Percentiles rank a stretch among this genome's conserved stretches.
phyloP scores from a whole-genome alignment of 2,113 vertebrate genomes.

The Pogona vitticeps region DNA sequence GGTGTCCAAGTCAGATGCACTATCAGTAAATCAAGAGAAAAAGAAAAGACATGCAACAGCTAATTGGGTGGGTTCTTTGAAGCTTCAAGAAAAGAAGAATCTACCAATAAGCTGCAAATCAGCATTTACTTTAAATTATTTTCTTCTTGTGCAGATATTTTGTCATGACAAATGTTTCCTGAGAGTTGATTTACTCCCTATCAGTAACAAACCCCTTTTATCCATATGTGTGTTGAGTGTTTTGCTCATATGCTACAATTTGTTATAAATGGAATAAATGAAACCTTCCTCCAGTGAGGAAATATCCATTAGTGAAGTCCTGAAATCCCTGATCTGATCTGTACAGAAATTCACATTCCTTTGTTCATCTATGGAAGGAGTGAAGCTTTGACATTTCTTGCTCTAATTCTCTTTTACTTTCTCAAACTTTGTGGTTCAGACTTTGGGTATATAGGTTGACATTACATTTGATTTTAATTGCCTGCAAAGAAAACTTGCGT shows the following conservation, averaged over 20 bases:
- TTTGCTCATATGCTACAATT: neutral
- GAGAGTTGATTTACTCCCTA: neutral
- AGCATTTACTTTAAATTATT: neutral
- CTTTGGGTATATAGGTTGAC: too few species aligned
- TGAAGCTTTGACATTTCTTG: too few species aligned
- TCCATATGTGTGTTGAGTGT: neutral
- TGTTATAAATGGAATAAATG: neutral
- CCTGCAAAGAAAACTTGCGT: too few species aligned
- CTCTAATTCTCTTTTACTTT: too few species aligned
- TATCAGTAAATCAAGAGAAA: neutral
- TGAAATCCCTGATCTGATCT: neutral
- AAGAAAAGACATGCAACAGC: neutral
- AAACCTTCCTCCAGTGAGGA: too few species aligned
- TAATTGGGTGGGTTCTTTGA: neutral
- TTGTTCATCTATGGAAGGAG: too few species aligned
- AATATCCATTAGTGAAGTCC: neutral
- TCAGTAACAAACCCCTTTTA: too few species aligned
- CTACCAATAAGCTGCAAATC: neutral
- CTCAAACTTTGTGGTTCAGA: too few species aligned
- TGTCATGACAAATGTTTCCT: neutral
- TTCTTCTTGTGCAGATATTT: neutral
- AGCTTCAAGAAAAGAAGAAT: neutral
- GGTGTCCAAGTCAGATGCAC: neutral
- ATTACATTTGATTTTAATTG: too few species aligned
- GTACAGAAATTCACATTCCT: neutral